These are phyloP conservation scores for Phymatocera aterrima DNA, from an alignment of 2,888 invertebrate species.

Conservation along the genomic window DNA sequence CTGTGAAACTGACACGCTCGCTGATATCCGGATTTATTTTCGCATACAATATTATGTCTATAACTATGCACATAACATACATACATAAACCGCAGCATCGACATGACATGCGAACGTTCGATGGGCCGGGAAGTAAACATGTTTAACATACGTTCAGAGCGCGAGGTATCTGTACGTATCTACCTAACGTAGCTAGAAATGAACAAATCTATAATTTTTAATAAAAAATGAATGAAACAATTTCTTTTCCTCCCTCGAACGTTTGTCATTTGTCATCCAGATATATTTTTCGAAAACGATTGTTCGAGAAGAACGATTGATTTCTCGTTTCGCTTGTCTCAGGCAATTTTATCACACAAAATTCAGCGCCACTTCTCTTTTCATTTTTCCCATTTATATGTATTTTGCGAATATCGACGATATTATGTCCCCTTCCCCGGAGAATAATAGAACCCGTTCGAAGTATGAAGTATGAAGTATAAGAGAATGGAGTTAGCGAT, in stretches of 20 bases:
- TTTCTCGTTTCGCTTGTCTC: no score
- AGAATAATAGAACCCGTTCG: no score
- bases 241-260: not conserved
- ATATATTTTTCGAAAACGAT: no score
- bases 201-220: no score
- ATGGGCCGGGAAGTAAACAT: not conserved
- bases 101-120: not conserved
- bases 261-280: no score
- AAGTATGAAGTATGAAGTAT: no score
- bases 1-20: conserved; percentile 32
- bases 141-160: not conserved
- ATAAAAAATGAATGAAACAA: no score
- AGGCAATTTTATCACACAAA: no score
- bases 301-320: no score
- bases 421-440: no score
- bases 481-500: conserved; percentile 20
- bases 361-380: no score
- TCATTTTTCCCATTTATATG: no score
- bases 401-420: not conserved
- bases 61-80: not conserved
- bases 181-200: not conserved
- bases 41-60: not conserved
- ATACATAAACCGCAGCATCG: not conserved
- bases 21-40: not conserved
- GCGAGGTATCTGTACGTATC: not conserved